Conservation (phyloP, 2,797 vertebrate species). For the Stomatorhinus walkeri region DNA sequence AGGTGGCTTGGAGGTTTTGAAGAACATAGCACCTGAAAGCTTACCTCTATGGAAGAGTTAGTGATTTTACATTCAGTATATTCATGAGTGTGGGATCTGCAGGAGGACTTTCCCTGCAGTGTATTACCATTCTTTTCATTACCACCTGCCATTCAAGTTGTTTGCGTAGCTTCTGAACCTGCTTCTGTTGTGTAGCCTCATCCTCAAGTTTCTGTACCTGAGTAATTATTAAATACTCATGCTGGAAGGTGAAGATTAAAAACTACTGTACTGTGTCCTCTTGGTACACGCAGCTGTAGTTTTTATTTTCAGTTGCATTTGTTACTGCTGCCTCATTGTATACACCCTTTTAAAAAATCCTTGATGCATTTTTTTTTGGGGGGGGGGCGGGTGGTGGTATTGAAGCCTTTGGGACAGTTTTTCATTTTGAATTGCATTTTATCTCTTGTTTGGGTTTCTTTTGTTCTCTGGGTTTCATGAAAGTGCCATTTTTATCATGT, state of each 20-base stretch:
- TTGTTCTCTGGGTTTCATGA: background rate
- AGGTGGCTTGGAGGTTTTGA: background rate
- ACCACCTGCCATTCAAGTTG: background rate
- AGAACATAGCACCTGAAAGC: background rate
- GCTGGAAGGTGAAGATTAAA: background rate
- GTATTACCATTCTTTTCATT: background rate
- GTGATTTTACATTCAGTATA: background rate
- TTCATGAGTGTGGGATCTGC: background rate
- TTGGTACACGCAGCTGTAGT: background rate
- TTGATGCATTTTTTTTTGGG: background rate
- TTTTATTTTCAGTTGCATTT: background rate
- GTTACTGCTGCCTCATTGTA: background rate
- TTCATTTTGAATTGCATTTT: background rate
- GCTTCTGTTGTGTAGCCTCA: slow-evolving; percentile 1
- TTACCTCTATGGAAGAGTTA: background rate
- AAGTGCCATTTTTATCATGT: background rate
- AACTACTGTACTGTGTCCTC: background rate
- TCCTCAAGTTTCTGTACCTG: background rate
- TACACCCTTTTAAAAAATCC: background rate
- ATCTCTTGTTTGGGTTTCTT: background rate
- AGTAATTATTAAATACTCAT: background rate
- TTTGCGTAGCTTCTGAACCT: background rate
- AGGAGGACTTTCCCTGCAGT: background rate
- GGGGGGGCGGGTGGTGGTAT: background rate
- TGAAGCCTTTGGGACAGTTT: background rate